These are phyloP conservation scores for Diglossa cyanea DNA, from an alignment of 2,797 vertebrate species.

Conservation along the genomic window DNA sequence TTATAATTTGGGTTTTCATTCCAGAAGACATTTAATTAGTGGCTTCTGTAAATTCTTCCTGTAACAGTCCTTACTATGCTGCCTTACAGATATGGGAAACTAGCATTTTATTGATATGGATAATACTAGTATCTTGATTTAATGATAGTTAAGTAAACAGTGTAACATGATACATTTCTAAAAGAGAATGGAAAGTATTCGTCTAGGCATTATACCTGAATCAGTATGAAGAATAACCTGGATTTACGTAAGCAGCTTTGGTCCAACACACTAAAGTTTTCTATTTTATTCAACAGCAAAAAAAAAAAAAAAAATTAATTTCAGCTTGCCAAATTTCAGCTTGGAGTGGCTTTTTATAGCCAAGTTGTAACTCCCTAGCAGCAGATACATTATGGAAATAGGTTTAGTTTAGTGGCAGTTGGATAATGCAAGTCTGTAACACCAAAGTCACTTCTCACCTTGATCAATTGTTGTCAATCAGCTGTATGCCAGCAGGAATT, in stretches of 20 bases:
- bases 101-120: not conserved
- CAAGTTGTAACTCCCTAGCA: not conserved
- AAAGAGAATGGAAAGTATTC: not conserved
- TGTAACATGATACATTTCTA: not conserved
- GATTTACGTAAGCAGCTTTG: not conserved
- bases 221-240: not conserved
- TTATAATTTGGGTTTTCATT: not conserved
- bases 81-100: not conserved
- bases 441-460: not conserved
- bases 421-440: not conserved
- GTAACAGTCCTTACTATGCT: not conserved
- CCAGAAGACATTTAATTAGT: not conserved
- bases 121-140: not conserved
- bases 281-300: not conserved
- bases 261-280: not conserved
- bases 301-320: not conserved
- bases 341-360: not conserved
- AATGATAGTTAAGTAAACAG: not conserved
- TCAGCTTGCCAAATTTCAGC: not conserved
- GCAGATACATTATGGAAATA: not conserved
- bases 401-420: not conserved
- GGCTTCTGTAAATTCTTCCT: not conserved
- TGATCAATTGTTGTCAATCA: not conserved
- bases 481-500: not conserved
- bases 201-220: not conserved